These are phyloP conservation scores for Alloscopus bannaensis DNA, from an alignment of 2,888 invertebrate genomes.

Conservation along the genomic window DNA sequence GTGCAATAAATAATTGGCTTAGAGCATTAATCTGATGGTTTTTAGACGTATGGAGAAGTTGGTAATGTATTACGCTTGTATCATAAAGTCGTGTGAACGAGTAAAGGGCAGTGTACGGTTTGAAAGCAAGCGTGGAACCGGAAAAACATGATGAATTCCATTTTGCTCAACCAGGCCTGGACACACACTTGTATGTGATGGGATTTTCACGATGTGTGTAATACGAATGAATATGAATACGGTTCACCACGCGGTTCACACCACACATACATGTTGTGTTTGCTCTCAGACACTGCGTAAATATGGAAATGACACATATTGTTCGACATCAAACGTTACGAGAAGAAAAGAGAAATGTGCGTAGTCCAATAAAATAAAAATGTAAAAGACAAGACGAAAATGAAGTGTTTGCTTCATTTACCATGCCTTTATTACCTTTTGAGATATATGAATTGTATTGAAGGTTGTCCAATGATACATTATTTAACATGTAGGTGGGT, in stretches of 20 bases:
- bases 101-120: too few species aligned
- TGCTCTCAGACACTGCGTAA: slow-evolving; percentile 42
- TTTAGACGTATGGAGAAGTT: background rate
- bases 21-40: slow-evolving; percentile 46
- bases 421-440: background rate
- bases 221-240: slow-evolving; percentile 8
- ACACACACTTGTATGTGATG: too few species aligned
- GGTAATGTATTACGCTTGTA: background rate
- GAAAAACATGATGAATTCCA: slow-evolving; percentile 19
- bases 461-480: slow-evolving; percentile 6
- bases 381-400: slow-evolving; percentile 20
- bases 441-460: background rate
- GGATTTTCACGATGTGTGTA: too few species aligned
- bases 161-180: background rate
- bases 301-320: slow-evolving; percentile 58
- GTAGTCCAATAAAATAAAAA: slow-evolving; percentile 48
- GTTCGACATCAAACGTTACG: slow-evolving; percentile 44
- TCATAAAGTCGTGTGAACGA: too few species aligned
- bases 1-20: slow-evolving; percentile 55
- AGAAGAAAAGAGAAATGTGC: slow-evolving; percentile 32
- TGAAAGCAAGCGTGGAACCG: background rate
- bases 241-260: slow-evolving; percentile 30
- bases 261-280: slow-evolving; percentile 38
- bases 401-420: slow-evolving; percentile 15
- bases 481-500: slow-evolving; percentile 36